Base-by-base conservation (phyloP, 2,797 vertebrate genomes). In the Peromyscus attwateri region DNA sequence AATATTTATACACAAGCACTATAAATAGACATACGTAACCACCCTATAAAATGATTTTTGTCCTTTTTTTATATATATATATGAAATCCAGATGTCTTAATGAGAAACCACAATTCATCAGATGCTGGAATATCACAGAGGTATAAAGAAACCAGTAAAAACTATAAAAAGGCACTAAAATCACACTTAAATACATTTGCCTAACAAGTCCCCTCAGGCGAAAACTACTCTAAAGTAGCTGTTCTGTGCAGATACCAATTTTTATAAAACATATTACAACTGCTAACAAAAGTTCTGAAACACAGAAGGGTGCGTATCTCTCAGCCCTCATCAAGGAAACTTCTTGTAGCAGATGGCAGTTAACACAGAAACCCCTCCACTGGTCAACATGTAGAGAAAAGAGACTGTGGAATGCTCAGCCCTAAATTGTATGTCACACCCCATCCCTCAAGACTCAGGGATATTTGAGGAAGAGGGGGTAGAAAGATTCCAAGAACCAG, bases 181-280 rank as follows among this genome's bases (percentile, higher is more conserved):
- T 92, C 75, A 91, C 40, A 89, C 79, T 90, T 96, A 91, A 96
- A 96, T 96, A 95, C 87, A 97, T 93, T 92, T 96, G 57, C 25
- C 60, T 96, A 95, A 89, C 89, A 92, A 95, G 77, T 87, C 25
- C 49, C 81, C 27, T 75, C 27, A 6, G 57, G 52, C 11, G 0
- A 62, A 80, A 81, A 57, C 29, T 16, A 11, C 34, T 92, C 23
- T 95, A 77, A 96, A 92, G 87, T 87, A 88, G 82, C 25, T 89
- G 43, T 40, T 89, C 62, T 89, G 60, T 52, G 37, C 62, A 90
- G 19, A 79, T 5, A 77, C 19, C 68, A 89, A 71, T 82, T 96
- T 95, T 62, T n/a, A 52, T 43, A 92, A 96, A 92, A 68, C 27
- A 5, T 43, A 96, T 0, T 85, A 1, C 37, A 95, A 68, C 17